Evolutionary conservation across 2,888 invertebrate genomes (phyloP).

Genomic region (Muscina levida): DNA sequence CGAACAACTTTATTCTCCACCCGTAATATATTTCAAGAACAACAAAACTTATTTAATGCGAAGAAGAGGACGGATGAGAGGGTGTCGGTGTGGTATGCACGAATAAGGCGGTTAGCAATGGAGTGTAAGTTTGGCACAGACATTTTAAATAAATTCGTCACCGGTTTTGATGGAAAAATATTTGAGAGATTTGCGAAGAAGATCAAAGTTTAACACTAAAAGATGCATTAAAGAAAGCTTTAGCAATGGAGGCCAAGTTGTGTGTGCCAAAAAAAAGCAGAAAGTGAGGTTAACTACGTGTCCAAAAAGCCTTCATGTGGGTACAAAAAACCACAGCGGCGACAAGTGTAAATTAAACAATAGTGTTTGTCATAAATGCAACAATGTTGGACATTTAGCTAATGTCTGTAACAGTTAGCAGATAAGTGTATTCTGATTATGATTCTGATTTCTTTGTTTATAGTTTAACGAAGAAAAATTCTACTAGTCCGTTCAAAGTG

Average conservation of each 20-base stretch:
- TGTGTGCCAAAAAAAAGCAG: neutral
- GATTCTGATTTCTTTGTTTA: conserved; percentile 23
- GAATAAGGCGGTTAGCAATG: conserved; percentile 47
- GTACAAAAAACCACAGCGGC: conserved; percentile 46
- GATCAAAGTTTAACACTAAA: conserved; percentile 10
- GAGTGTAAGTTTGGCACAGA: conserved; percentile 40
- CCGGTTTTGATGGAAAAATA: conserved; percentile 32
- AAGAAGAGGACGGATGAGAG: conserved; percentile 37
- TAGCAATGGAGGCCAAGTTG: conserved; percentile 27
- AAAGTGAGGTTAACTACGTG: neutral
- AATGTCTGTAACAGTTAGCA: neutral
- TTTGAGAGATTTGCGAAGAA: conserved; percentile 44
- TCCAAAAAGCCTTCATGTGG: conserved; percentile 2
- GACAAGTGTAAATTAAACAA: conserved; percentile 46
- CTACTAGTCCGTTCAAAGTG: neutral
- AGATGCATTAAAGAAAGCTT: conserved; percentile 24
- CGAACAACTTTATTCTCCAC: conserved; percentile 48
- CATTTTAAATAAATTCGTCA: conserved; percentile 37
- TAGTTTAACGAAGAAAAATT: conserved; percentile 13
- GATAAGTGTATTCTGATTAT: no score
- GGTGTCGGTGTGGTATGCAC: conserved; percentile 34
- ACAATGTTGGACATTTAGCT: conserved; percentile 22
- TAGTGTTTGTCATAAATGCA: conserved; percentile 25
- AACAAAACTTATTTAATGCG: conserved; percentile 42
- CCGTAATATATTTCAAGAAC: conserved; percentile 53